Base-by-base conservation (phyloP, 2,797 vertebrate species). In the Anolis apletophallus region DNA sequence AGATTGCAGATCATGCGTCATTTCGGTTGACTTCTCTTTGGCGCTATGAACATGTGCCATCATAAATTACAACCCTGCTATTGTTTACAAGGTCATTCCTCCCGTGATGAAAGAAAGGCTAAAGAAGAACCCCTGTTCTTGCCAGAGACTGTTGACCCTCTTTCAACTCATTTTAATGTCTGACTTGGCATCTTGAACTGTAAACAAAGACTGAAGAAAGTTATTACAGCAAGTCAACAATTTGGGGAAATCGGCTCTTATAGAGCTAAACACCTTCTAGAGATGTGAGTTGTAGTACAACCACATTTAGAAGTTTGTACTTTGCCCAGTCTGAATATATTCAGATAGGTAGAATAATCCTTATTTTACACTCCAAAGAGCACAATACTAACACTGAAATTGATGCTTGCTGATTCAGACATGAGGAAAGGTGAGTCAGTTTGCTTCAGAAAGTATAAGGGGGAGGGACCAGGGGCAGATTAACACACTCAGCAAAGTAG, bases 91-190 rank as follows among this genome's bases (percentile, higher is more conserved):
- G 59, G 73, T 84, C 73, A 84, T 67, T 76, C 19, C 23, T 59
- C 36, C 17, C 80, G 36, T 36, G n/a, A 80, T 50, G 34, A 80
- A 85, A 61, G 54, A 57, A 72, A 85, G 55, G 57, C 46, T 40
- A 73, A 80, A 61, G 29, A 85, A 59, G 76, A 55, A 19, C 17
- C 84, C 59, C 67, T 80, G 68, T 50, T 85, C 54, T 80, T 67
- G 13, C 61, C n/a, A 67, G 59, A 84, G 21, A 68, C 76, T 36
- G 59, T 55, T 77, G 73, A 36, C 8, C 32, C 19, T 76, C n/a
- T 77, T 84, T 84, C 73, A 84, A 77, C 73, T 84, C 46, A 12
- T 76, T 84, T 84, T 76, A 84, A 76, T 84, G 19, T 76, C 32
- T 36, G 19, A 26, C 52, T 54, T 76, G 52, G 26, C 23, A 84